Evolutionary conservation across 2,113 vertebrate genomes (phyloP), one percentile per base, ranked within the genome.

Genomic region (Orientallactaga bullata): DNA sequence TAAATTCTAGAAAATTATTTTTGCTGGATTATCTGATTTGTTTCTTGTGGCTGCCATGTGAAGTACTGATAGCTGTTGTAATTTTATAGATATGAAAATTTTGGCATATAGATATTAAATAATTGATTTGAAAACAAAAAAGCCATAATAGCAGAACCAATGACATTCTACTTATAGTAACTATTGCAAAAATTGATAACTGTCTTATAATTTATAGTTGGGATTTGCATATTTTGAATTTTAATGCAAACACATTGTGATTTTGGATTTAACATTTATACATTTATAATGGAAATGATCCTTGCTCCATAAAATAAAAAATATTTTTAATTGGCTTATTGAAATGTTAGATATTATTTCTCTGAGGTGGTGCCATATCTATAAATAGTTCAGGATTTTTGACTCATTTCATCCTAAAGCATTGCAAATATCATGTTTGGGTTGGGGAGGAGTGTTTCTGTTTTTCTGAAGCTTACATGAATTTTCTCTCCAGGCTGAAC

Each of bases 1-100:
- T 58, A 6, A 60, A n/a, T 87, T 26, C 10, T 7, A 72, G 30
- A 3, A 81, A 85, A 81, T n/a, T 71, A 63, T 35, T 90, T 91
- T 85, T 90, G 7, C 26, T 88, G 58, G 10, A 65, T 87, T 69
- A 69, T 87, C 63, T 84, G 32, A 81, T 81, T 76, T 81, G 47
- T 91, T n/a, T 89, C 42, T 86, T 51, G 80, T 17, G 78, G 58
- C 6, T 63, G 32, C 32, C 65, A n/a, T 86, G 7, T 58, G 21
- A 92, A 61, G n/a, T n/a, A 81, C 2, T 65, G 23, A 55, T n/a
- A 69, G 26, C 28, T 83, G 66, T 65, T 55, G 51, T 58, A 16
- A 58, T 85, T 89, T 68, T 16, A 55, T 13, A 90, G 89, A 89
- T 4, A 76, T 30, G 24, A 15, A 81, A 39, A 39, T 9, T 63